Base-by-base conservation (phyloP, 2,888 invertebrate species). In the Tholera decimalis region DNA sequence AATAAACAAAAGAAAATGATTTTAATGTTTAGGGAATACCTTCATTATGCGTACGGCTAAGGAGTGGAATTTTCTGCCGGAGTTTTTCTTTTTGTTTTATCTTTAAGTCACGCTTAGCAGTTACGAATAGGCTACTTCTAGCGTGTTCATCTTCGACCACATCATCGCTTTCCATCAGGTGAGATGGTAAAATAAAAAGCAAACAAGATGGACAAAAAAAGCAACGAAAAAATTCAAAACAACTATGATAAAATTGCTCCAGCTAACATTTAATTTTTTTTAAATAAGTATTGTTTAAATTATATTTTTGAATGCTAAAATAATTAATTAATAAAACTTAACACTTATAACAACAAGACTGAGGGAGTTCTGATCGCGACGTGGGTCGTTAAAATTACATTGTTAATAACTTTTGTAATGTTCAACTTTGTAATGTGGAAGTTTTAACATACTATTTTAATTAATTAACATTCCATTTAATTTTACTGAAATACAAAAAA, bases 331-430 rank as follows among this genome's bases (percentile, higher is more conserved):
- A 39, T 43, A 20, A 58, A 53, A 66, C 24, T 26, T 18, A 47
- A 41, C n/a, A 20, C 43, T 56, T 37, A 3, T 9, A 39, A 33
- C 44, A 43, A 37, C 20, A 18, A 47, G 15, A 37, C 22, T 26
- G 35, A 39, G n/a, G 39, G 46, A 49, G 24, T 53, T 43, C 28
- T 37, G 30, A 37, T 33, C 11, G 49, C 43, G 5, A 30, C 59
- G 59, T 24, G 30, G n/a, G 8, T 54, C 30, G 28, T 66, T 59
- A 59, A 59, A 67, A 67, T 54, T 20, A 66, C 28, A 49, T 49
- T 46, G 24, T 26, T 1, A n/a, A 15, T n/a, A 47, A 65, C 35
- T 43, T 65, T 65, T 55, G 6, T 9, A 44, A n/a, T 28, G n/a
- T 39, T 20, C 2, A 58, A 43, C 41, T 43, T 30, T 37, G 28